phyloP scores from a whole-genome alignment of 2,797 vertebrate species.

The Enteromius argenteus region DNA sequence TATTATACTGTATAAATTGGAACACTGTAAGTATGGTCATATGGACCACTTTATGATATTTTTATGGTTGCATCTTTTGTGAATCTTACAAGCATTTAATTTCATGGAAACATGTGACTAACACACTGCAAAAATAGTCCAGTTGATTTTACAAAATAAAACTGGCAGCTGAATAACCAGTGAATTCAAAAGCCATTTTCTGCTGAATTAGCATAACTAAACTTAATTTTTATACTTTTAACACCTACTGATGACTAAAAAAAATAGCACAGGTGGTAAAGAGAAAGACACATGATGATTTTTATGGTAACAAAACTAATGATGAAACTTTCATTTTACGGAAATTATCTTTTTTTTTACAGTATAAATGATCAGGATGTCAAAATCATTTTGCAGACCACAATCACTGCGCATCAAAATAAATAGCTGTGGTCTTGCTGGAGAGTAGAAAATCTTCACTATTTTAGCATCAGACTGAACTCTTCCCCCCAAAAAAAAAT shows the following conservation, averaged over 20 bases:
- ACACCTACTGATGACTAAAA: neutral
- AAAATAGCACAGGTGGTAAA: neutral
- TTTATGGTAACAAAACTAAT: neutral
- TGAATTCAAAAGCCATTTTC: neutral
- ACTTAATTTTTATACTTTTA: neutral
- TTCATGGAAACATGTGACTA: neutral
- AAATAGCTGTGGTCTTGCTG: neutral
- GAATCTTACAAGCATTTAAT: neutral
- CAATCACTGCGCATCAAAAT: conserved; percentile 5
- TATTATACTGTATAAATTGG: neutral
- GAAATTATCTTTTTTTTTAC: neutral
- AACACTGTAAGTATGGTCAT: neutral
- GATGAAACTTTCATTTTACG: neutral
- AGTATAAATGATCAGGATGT: neutral
- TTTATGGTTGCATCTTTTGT: neutral
- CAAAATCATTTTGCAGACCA: neutral
- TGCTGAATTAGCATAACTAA: neutral
- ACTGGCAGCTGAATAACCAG: neutral
- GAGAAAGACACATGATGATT: neutral
- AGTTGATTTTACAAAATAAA: neutral
- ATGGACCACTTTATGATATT: neutral
- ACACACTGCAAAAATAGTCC: neutral
- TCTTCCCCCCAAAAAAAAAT: conserved; percentile 2
- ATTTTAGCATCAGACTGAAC: conserved; percentile 23
- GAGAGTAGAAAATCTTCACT: neutral